Evolutionary conservation across 2,113 vertebrate genomes (phyloP).

Genomic region (Istiophorus platypterus): DNA sequence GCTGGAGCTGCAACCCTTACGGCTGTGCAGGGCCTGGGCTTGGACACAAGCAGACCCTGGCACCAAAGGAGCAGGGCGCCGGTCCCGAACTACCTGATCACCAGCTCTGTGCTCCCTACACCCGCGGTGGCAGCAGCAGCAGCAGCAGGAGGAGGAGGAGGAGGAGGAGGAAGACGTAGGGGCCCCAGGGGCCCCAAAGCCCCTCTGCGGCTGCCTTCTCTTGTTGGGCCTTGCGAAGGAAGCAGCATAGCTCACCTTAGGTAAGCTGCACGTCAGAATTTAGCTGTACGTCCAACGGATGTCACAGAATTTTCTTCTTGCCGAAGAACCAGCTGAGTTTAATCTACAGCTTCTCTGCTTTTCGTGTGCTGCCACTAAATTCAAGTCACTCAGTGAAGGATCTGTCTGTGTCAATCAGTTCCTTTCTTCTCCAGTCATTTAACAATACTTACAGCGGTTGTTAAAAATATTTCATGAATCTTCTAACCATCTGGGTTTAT

Average conservation of each 20-base stretch:
- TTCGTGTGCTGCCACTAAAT: no score
- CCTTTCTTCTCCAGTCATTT: no score
- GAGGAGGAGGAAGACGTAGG: neutral
- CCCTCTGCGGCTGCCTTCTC: conserved; percentile 72
- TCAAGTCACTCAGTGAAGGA: no score
- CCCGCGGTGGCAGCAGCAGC: conserved; percentile 1
- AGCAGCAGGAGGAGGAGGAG: neutral
- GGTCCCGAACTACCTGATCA: conserved; percentile 58
- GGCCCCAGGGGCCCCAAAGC: conserved; percentile 23
- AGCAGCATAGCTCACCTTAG: conserved; percentile 68
- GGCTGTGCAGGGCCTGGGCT: conserved; percentile 33
- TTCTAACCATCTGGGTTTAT: no score
- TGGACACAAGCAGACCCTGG: conserved; percentile 54
- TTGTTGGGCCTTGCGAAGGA: conserved; percentile 47
- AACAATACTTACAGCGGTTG: no score
- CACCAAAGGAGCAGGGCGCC: conserved; percentile 39
- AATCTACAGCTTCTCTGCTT: neutral
- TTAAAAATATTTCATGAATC: no score
- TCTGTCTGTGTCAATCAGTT: no score
- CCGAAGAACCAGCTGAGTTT: neutral
- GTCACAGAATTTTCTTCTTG: no score
- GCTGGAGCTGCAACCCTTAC: conserved; percentile 22
- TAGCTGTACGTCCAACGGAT: no score
- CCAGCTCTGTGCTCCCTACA: conserved; percentile 39
- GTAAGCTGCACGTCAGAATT: conserved; percentile 35